Percentiles rank a stretch among this genome's conserved stretches.
Evolutionary conservation across 2,113 vertebrate species (phyloP).

Genomic region (Pachypanchax playfairii): DNA sequence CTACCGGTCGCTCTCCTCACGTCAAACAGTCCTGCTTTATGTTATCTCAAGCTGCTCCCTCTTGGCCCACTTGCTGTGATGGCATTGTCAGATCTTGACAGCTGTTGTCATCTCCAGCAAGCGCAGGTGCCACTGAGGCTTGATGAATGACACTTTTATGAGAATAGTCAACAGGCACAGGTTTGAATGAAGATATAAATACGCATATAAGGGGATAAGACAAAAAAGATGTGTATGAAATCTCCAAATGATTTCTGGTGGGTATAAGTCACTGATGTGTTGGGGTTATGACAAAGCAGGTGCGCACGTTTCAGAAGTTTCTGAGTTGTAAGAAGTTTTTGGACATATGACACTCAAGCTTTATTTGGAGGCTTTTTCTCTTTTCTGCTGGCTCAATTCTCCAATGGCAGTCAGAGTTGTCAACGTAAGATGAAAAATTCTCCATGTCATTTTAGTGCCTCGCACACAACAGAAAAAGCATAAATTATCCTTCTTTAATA

Average conservation of each 20-base stretch:
- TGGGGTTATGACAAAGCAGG: neutral
- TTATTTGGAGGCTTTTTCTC: neutral
- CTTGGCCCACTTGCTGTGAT: slow-evolving; percentile 65
- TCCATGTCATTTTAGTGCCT: neutral
- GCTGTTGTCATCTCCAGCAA: slow-evolving; percentile 69
- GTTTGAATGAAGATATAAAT: slow-evolving; percentile 54
- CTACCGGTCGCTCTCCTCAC: slow-evolving; percentile 66
- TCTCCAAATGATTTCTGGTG: slow-evolving; percentile 12
- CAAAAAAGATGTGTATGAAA: slow-evolving; percentile 13
- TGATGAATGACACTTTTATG: slow-evolving; percentile 69
- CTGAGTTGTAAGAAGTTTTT: slow-evolving; percentile 13
- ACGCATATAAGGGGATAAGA: slow-evolving; percentile 19
- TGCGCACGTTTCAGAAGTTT: slow-evolving; percentile 1
- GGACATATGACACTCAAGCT: neutral
- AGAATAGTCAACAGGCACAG: slow-evolving; percentile 49
- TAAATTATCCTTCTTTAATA: neutral
- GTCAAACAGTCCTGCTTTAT: slow-evolving; percentile 68
- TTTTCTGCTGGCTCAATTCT: slow-evolving; percentile 3
- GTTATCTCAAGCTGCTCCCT: slow-evolving; percentile 71
- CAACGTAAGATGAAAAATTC: slow-evolving; percentile 2
- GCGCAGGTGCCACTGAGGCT: slow-evolving; percentile 52
- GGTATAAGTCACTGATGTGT: slow-evolving; percentile 1
- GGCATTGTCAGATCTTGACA: slow-evolving; percentile 70
- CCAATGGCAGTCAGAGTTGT: neutral
- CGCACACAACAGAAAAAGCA: neutral